Base-by-base conservation (phyloP, 2,797 vertebrate genomes). In the Pagetopsis macropterus region DNA sequence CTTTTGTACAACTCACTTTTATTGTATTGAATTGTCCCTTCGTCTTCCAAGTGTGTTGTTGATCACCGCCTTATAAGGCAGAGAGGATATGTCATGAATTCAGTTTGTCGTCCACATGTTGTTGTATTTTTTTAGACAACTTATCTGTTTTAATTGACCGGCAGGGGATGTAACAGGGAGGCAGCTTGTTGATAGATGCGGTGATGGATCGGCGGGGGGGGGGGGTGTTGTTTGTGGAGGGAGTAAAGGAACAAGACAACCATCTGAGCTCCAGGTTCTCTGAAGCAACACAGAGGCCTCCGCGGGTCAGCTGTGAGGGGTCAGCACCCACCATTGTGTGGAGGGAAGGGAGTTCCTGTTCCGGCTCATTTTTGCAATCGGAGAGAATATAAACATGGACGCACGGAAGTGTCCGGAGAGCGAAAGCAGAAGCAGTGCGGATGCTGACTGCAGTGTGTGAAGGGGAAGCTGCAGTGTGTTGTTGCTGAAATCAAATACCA, bases 241-340 rank as follows among this genome's bases (percentile, higher is more conserved):
- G 45, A 54, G 64, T 9, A 21, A 56, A 79, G 51, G 41, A 84
- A 66, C 45, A 64, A 78, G 79, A 79, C 73, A 70, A 69, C 67
- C 62, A 72, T 78, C 75, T 51, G 48, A 49, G 72, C 45, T 19
- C 68, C 59, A 56, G 68, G 62, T 74, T 81, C 59, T 49, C 40
- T 68, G 72, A 43, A 86, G 86, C 79, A 87, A 37, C 33, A 88
- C 49, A 59, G 65, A 80, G 85, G 86, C 76, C 84, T 88, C 82
- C 74, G 70, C 11, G 71, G 90, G 87, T 92, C 90, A 91, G 68
- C 85, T 84, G 86, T 72, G 75, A 78, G 49, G 75, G 89, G 90
- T 91, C 89, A 89, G 88, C 85, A 84, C 83, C 73, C 78, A 49
- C 78, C 75, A 90, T 90, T 91, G 88, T 90, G 55, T 63, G 49